Percentiles rank a stretch among this genome's conserved stretches.
phyloP scores from a whole-genome alignment of 2,113 vertebrate species.

The Pogonocichla stellata region DNA sequence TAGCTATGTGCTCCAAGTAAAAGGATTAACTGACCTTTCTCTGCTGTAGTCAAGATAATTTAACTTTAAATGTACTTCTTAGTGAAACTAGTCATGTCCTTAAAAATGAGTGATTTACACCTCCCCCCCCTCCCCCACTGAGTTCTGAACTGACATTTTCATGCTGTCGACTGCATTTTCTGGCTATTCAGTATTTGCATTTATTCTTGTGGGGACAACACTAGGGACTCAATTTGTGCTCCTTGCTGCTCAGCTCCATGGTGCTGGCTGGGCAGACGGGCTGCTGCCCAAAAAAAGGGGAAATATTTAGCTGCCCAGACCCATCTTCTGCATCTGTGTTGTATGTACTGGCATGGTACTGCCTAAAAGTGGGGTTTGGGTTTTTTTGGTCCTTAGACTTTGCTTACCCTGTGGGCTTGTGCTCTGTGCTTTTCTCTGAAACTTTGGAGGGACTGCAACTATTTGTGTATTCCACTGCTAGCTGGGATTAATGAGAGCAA shows the following conservation, averaged over 20 bases:
- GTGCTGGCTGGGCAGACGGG: background rate
- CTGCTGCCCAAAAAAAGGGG: background rate
- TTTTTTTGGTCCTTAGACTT: background rate
- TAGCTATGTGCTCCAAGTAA: background rate
- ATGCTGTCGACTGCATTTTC: background rate
- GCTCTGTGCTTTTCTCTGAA: background rate
- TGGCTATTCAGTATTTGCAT: background rate
- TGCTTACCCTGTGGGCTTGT: background rate
- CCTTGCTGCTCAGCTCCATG: background rate
- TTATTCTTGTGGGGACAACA: background rate
- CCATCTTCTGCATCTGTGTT: accelerated
- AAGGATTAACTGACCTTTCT: slow-evolving; percentile 5
- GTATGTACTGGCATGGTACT: background rate
- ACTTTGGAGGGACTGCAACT: background rate
- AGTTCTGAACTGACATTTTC: background rate
- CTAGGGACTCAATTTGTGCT: accelerated
- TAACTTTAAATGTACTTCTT: background rate
- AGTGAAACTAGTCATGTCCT: background rate
- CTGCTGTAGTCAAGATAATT: background rate
- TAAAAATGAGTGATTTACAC: background rate
- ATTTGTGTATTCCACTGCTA: background rate
- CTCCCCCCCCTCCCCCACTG: no score
- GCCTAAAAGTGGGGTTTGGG: background rate
- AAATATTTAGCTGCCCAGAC: background rate
- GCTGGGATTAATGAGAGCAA: background rate